Base-by-base conservation (phyloP, 2,888 invertebrate species). In the Lepetodrilus schrolli region DNA sequence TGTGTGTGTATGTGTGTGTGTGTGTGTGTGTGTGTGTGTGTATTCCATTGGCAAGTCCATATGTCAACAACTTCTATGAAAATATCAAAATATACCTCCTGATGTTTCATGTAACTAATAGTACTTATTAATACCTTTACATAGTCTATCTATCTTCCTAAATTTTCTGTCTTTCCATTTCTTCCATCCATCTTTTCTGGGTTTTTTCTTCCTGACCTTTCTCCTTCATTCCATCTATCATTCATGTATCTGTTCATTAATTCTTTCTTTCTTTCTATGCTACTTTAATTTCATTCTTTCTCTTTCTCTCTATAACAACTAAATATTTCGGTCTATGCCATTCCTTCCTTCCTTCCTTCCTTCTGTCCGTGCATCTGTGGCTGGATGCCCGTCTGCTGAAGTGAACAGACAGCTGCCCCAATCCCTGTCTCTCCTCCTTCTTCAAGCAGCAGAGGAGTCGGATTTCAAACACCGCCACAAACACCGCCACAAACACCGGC, bases 401-500 rank as follows among this genome's bases (percentile, higher is more conserved):
- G 17, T 17, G 34, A 30, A 30, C 58, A 58, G 58, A 13, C 26
- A 26, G 58, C 48, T 36, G 49, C 30, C 20, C 47, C 48, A 20
- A 17, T 66, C 34, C 38, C 72, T 43, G 37, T 17, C 65, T 10
- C 65, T 70, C 49, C 21, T 70, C 47, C 73, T n/a, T 26, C 13
- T 43, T 69, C 47, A 37, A 21, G 43, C 20, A 17, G 17, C 69
- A 20, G 38, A 34, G 17, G 49, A 30, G 49, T 48, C 49, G 30
- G 48, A 30, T 26, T 26, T 70, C 36, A 70, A 30, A 58, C 49
- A 47, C 65, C 58, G n/a, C 69, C 69, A 48, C 65, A 51, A 36
- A 70, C 65, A 48, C 70, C 47, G n/a, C 69, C 69, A 48, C 65
- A 51, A 36, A 70, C 65, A 48, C 70, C 47, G 74, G 74, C 73